Evolutionary conservation across 2,888 invertebrate species (phyloP).

Genomic region (Ornithoptera priamus): DNA sequence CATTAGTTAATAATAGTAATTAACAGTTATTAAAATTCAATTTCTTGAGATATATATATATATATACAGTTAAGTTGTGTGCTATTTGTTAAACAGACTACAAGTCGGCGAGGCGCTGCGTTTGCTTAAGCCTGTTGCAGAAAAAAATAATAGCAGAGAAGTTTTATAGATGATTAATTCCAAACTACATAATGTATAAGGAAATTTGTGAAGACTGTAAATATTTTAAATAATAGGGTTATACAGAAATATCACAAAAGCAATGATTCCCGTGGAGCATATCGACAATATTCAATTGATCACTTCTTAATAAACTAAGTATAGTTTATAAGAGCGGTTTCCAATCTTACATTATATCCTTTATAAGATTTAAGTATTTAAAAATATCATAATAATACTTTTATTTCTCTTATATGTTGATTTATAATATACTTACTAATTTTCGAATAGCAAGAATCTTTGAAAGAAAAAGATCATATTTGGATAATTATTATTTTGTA

Average conservation of each 20-base stretch:
- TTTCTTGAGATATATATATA: not conserved
- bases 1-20: too few species aligned
- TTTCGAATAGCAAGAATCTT: too few species aligned
- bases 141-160: constrained; percentile 42
- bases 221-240: constrained; percentile 57
- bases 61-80: not conserved
- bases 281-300: constrained; percentile 67
- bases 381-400: too few species aligned
- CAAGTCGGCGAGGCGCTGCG: constrained; percentile 33
- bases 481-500: too few species aligned
- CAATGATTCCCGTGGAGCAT: constrained; percentile 71
- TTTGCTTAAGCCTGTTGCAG: constrained; percentile 5
- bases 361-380: not conserved
- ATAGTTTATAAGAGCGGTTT: constrained; percentile 39
- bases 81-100: constrained; percentile 47
- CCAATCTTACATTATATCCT: constrained; percentile 28
- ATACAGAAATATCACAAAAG: constrained; percentile 48
- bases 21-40: too few species aligned
- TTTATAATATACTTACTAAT: too few species aligned
- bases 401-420: too few species aligned
- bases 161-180: constrained; percentile 34
- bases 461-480: too few species aligned
- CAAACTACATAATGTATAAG: constrained; percentile 45
- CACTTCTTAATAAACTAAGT: constrained; percentile 33
- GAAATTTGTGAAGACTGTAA: constrained; percentile 70